These are phyloP conservation scores for Coremacera marginata DNA, from an alignment of 2,888 invertebrate species.

Conservation along the genomic window DNA sequence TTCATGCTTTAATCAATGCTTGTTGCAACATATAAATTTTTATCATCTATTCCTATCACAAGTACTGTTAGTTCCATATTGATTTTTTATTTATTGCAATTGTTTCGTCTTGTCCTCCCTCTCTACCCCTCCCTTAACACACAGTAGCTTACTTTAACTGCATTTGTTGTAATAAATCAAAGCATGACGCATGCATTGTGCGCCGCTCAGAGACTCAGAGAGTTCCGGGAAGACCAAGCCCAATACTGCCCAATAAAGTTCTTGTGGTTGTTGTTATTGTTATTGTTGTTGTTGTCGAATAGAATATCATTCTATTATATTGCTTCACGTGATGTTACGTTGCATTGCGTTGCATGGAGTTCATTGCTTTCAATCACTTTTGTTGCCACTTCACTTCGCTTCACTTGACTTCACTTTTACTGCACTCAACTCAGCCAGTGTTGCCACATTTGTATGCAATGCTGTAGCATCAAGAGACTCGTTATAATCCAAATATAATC, in stretches of 20 bases:
- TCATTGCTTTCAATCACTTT: slow-evolving; percentile 40
- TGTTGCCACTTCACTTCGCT: background rate
- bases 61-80: slow-evolving; percentile 18
- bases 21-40: slow-evolving; percentile 22
- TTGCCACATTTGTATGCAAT: slow-evolving; percentile 26
- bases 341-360: slow-evolving; percentile 29
- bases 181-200: background rate
- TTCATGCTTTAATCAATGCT: slow-evolving; percentile 20
- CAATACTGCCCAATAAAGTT: background rate
- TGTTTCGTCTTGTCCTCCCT: background rate
- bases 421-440: background rate
- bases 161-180: slow-evolving; percentile 11
- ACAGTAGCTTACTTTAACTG: background rate
- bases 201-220: background rate
- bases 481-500: slow-evolving; percentile 39
- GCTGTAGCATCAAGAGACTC: slow-evolving; percentile 28
- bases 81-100: slow-evolving; percentile 31
- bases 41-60: slow-evolving; percentile 21
- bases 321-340: slow-evolving; percentile 21
- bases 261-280: slow-evolving; percentile 10
- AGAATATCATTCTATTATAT: background rate
- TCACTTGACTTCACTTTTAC: background rate
- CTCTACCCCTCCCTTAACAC: background rate
- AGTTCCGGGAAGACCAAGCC: background rate
- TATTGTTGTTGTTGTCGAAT: slow-evolving; percentile 10